Evolutionary conservation across 2,113 vertebrate species (phyloP).

Genomic region (Sander lucioperca): DNA sequence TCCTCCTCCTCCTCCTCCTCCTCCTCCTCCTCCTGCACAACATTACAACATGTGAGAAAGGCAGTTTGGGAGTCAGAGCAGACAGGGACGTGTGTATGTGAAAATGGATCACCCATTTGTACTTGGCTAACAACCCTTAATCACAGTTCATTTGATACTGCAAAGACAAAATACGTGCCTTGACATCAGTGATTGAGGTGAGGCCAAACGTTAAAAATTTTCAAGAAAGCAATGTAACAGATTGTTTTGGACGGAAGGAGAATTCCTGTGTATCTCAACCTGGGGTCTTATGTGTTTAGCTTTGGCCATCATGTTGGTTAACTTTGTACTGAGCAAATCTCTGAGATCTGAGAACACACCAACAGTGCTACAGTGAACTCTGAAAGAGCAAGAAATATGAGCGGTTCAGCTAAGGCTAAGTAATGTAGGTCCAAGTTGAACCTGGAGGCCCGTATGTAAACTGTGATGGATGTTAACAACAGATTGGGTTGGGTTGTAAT

Average conservation of each 20-base stretch:
- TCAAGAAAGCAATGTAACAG: conserved; percentile 41
- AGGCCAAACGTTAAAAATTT: conserved; percentile 50
- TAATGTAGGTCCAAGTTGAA: background rate
- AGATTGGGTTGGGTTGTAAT: background rate
- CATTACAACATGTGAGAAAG: conserved; percentile 40
- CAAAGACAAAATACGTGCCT: conserved; percentile 57
- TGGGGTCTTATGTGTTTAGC: conserved; percentile 17
- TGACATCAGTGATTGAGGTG: conserved; percentile 55
- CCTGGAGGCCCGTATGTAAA: background rate
- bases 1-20: conserved; percentile 13
- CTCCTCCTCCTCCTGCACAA: conserved; percentile 20
- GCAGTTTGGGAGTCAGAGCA: conserved; percentile 29
- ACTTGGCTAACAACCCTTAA: conserved; percentile 66
- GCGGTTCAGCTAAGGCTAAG: background rate
- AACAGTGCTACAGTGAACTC: background rate
- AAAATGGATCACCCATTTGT: conserved; percentile 58
- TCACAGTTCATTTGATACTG: conserved; percentile 53
- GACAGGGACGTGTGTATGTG: conserved; percentile 36
- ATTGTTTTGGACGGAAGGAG: conserved; percentile 25
- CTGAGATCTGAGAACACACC: background rate
- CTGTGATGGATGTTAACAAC: background rate
- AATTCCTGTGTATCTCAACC: conserved; percentile 35
- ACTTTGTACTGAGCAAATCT: background rate
- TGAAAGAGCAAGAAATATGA: conserved; percentile 7
- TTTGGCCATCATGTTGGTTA: conserved; percentile 7